Conservation (phyloP, 2,797 vertebrate genomes). For the Melanotaenia nigrans region DNA sequence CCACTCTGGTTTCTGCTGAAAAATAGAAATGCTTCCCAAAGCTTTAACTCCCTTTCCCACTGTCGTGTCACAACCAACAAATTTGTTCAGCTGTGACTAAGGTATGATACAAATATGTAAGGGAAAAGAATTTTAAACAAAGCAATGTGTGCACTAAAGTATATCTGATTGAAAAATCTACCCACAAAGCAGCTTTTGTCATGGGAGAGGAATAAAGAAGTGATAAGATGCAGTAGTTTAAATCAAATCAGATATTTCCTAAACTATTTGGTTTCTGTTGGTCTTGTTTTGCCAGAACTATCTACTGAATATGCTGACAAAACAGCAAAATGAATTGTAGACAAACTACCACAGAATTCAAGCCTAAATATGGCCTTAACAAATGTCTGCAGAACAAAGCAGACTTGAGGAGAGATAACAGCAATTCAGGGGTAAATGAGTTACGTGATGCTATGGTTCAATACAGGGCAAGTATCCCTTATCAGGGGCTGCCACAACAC, state of each 20-base stretch:
- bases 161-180: constrained; percentile 39
- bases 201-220: constrained; percentile 58
- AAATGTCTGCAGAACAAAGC: constrained; percentile 34
- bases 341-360: constrained; percentile 7
- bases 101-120: constrained; percentile 20
- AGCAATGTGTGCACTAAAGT: constrained; percentile 17
- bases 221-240: background rate
- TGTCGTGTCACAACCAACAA: background rate
- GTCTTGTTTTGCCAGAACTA: background rate
- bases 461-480: constrained; percentile 64
- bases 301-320: constrained; percentile 1
- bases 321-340: constrained; percentile 17
- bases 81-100: constrained; percentile 33
- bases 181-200: constrained; percentile 22
- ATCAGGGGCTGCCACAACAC: constrained; percentile 69
- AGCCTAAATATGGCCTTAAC: constrained; percentile 24
- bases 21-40: constrained; percentile 50
- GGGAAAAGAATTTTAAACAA: constrained; percentile 37
- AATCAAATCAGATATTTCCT: constrained; percentile 18
- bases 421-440: constrained; percentile 45
- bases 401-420: constrained; percentile 34
- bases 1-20: constrained; percentile 70
- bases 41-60: constrained; percentile 52
- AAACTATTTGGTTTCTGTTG: constrained; percentile 4
- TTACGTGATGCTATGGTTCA: constrained; percentile 42